Percentiles rank a stretch among this genome's conserved stretches.
These are phyloP conservation scores for Metallyticus violacea DNA, from an alignment of 2,888 invertebrate species.

Conservation along the genomic window DNA sequence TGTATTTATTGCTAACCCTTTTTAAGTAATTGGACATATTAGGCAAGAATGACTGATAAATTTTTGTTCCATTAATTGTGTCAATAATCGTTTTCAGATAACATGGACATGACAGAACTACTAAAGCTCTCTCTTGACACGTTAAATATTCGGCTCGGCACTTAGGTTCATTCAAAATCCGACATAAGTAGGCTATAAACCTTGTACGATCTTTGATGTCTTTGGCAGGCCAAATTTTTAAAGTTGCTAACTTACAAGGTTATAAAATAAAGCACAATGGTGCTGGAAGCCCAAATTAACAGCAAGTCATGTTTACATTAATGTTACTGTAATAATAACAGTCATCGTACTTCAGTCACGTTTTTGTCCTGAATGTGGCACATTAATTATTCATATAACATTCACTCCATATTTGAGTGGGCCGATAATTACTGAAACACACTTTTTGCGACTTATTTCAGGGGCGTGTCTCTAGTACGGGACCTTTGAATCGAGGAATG, in stretches of 20 bases:
- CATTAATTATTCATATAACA: not conserved
- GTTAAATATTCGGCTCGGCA: too few relatives aligned
- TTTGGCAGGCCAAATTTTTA: not conserved
- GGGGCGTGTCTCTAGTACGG: not conserved
- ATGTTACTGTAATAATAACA: not conserved
- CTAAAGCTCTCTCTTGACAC: too few relatives aligned
- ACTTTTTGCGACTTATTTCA: not conserved
- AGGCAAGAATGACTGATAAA: too few relatives aligned
- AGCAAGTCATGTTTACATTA: not conserved
- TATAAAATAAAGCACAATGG: too few relatives aligned
- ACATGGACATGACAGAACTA: too few relatives aligned
- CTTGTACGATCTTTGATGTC: too few relatives aligned
- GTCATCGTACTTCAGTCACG: not conserved
- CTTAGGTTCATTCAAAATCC: too few relatives aligned
- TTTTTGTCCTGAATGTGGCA: not conserved
- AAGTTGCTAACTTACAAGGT: not conserved
- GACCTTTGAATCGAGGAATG: not conserved
- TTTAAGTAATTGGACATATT: too few relatives aligned
- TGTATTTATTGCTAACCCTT: too few relatives aligned
- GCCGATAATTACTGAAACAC: not conserved
- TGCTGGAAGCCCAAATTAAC: not conserved
- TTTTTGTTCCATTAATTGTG: too few relatives aligned
- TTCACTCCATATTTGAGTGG: not conserved
- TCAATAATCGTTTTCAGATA: too few relatives aligned
- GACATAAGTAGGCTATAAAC: not conserved